phyloP scores from a whole-genome alignment of 2,797 vertebrate species.

The Loris lydekkerianus region DNA sequence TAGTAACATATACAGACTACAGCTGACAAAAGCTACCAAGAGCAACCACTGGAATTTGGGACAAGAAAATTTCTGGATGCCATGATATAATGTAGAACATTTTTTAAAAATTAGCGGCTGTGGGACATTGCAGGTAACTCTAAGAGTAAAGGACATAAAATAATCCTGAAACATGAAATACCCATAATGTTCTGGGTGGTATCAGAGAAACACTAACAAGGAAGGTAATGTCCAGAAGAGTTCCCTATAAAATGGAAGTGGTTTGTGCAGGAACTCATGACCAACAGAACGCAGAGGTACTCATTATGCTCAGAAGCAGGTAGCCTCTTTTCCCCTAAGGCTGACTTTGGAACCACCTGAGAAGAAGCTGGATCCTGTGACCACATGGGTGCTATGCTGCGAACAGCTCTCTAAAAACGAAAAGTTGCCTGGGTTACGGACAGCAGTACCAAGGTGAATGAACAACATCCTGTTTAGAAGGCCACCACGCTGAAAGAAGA shows the following conservation, averaged over 20 bases:
- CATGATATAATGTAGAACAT: background rate
- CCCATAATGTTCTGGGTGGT: background rate
- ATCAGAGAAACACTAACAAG: background rate
- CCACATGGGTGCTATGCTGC: background rate
- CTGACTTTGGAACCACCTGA: conserved; percentile 1
- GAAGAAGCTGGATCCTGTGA: background rate
- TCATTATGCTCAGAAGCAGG: background rate
- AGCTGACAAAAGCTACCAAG: background rate
- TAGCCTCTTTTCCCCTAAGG: background rate
- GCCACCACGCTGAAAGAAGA: background rate
- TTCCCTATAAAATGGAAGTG: background rate
- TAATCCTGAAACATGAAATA: background rate
- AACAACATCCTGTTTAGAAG: background rate
- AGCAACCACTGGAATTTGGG: background rate
- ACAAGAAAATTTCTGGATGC: conserved; percentile 16
- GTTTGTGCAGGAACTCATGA: background rate
- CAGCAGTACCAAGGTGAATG: background rate
- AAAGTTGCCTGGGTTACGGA: background rate
- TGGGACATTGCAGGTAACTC: background rate
- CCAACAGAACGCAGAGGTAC: background rate
- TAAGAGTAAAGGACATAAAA: background rate
- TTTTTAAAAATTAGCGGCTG: background rate
- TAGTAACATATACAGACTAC: background rate
- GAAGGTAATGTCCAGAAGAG: background rate
- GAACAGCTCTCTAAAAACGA: background rate